These are phyloP conservation scores for Meles meles DNA, from an alignment of 2,113 vertebrate genomes.

Conservation along the genomic window DNA sequence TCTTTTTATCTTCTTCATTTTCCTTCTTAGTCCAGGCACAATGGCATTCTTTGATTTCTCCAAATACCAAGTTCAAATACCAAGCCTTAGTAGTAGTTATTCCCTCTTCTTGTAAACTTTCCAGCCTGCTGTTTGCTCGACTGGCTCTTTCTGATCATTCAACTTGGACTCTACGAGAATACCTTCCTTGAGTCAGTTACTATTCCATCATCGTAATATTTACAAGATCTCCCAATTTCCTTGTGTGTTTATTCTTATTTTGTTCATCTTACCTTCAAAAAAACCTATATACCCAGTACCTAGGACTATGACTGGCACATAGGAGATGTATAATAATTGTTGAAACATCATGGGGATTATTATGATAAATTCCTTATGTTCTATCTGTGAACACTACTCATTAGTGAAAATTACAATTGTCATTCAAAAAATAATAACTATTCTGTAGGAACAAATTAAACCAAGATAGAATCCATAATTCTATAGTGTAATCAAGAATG, in stretches of 20 bases:
- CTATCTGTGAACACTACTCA: not conserved
- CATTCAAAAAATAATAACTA: not conserved
- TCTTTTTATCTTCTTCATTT: not conserved
- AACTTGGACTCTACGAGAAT: not conserved
- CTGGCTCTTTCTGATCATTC: not conserved
- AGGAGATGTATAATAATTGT: not conserved
- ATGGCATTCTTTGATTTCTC: not conserved
- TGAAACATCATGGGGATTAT: not conserved
- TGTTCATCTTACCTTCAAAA: not conserved
- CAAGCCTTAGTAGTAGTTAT: not conserved
- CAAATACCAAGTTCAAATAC: not conserved
- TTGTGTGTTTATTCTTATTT: not conserved
- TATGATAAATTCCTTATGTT: not conserved
- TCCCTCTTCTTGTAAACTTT: not conserved
- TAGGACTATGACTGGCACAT: not conserved
- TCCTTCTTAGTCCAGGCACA: not conserved
- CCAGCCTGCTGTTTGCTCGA: not conserved
- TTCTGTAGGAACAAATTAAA: conserved; percentile 36
- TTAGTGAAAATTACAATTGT: not conserved
- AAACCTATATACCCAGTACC: not conserved
- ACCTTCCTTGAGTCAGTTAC: not conserved
- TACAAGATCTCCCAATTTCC: not conserved
- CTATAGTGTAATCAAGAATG: not conserved
- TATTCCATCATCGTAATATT: not conserved
- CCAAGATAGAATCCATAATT: not conserved